Evolutionary conservation across 2,113 vertebrate species (phyloP).

Genomic region (Ciconia maguari): DNA sequence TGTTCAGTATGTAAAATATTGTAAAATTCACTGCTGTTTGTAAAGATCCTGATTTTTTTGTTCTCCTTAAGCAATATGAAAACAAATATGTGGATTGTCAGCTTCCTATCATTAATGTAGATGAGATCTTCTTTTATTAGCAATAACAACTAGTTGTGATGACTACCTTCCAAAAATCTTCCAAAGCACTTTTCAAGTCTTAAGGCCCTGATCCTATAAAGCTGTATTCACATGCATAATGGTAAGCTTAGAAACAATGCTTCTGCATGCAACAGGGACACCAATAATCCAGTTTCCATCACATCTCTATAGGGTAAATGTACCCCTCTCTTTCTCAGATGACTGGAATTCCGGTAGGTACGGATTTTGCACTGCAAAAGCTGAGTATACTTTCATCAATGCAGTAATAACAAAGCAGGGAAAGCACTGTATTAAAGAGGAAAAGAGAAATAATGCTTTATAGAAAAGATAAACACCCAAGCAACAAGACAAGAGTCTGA

Average conservation of each 20-base stretch:
- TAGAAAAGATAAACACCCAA: neutral
- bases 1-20: neutral
- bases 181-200: neutral
- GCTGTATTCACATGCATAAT: neutral
- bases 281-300: neutral
- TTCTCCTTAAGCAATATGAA: neutral
- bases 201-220: neutral
- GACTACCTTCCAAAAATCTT: neutral
- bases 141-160: neutral
- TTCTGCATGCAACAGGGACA: neutral
- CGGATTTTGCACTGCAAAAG: neutral
- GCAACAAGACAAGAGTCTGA: neutral
- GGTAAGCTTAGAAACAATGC: neutral
- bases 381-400: neutral
- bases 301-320: neutral
- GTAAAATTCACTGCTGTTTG: neutral
- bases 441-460: neutral
- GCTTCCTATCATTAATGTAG: neutral
- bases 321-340: neutral
- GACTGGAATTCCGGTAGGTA: neutral
- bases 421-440: neutral
- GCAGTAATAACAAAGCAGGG: neutral
- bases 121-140: neutral
- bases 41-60: neutral
- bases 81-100: neutral